These are phyloP conservation scores for Shinisaurus crocodilurus DNA, from an alignment of 2,113 vertebrate genomes.

Conservation along the genomic window DNA sequence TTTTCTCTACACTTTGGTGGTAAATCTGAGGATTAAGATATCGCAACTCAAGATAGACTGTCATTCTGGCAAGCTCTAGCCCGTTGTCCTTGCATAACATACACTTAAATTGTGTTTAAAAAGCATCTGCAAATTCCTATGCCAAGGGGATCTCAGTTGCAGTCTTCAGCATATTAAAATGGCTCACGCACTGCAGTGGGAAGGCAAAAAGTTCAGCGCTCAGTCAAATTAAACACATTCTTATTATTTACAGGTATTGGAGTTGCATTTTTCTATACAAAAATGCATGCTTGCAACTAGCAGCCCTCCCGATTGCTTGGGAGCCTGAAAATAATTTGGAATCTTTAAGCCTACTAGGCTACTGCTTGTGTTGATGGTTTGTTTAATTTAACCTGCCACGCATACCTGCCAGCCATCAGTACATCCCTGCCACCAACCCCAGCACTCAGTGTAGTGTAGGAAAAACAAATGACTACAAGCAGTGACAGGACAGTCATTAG, in stretches of 20 bases:
- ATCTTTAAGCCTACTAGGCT: constrained; percentile 46
- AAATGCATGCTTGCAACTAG: constrained; percentile 35
- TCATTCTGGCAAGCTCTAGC: constrained; percentile 29
- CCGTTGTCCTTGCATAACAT: neutral
- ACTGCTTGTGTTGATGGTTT: constrained; percentile 39
- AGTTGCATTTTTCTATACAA: constrained; percentile 39
- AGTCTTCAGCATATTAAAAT: constrained; percentile 27
- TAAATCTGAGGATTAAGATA: constrained; percentile 32
- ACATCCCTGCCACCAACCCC: constrained; percentile 28
- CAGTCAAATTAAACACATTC: constrained; percentile 50
- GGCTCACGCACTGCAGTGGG: constrained; percentile 16
- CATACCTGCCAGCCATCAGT: neutral
- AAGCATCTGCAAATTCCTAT: constrained; percentile 27
- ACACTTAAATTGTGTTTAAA: neutral
- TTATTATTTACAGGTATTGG: constrained; percentile 45
- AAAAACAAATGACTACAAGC: constrained; percentile 18
- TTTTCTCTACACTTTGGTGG: constrained; percentile 33
- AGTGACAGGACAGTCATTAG: neutral
- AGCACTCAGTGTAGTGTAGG: constrained; percentile 6
- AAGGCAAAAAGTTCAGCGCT: constrained; percentile 64
- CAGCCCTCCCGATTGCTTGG: constrained; percentile 50
- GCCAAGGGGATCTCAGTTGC: constrained; percentile 30
- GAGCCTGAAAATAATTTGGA: constrained; percentile 69
- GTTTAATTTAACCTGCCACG: constrained; percentile 52
- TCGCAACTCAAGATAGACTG: neutral